Evolutionary conservation across 2,797 vertebrate genomes (phyloP), one percentile per base, ranked within the genome.

Genomic region (Ispidina lecontei): DNA sequence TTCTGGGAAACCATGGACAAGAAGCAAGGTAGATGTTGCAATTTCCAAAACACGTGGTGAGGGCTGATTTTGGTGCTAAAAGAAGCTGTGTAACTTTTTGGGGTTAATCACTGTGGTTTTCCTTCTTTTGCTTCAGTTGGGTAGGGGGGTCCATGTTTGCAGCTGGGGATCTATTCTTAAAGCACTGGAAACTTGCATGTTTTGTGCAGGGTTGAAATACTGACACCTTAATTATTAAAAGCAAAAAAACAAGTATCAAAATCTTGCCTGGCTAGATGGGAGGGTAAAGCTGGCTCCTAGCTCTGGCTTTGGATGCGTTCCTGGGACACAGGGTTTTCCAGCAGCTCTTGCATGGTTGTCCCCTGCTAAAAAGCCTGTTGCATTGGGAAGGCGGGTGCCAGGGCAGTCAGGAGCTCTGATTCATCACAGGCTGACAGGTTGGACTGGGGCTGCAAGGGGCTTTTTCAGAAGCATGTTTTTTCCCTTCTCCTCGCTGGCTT

Each of bases 1-100:
- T 97, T 97, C 96, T 95, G 96, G 94, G 96, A 96, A 97, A 41
- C 92, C 96, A 97, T 97, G 97, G 97, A 97, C 93, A 97, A 92
- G 86, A 97, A 94, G 89, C 96, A 97, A 97, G 97, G 97, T 97
- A 96, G 71, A 93, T 96, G 94, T 94, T 96, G 96, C 96, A 96
- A 95, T 91, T 91, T 80, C 35, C 64, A 83, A 93, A 93, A 41
- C 91, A 92, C 90, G 76, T 92, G 93, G 60, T 58, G 80, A 90
- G 92, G 84, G 88, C 39, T 22, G 31, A 2, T 37, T 41, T 19
- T 37, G 70, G 22, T 77, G 65, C 91, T 79, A 12, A 55, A 62
- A 65, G 79, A 69, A 43, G 51, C 41, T 1, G 12, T 39, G 76
- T 26, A 81, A 86, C 52, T 91, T 77, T 56, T 2, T 21, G 21